Evolutionary conservation across 2,113 vertebrate species (phyloP), one percentile per base, ranked within the genome.

Genomic region (Baryphthengus martii): DNA sequence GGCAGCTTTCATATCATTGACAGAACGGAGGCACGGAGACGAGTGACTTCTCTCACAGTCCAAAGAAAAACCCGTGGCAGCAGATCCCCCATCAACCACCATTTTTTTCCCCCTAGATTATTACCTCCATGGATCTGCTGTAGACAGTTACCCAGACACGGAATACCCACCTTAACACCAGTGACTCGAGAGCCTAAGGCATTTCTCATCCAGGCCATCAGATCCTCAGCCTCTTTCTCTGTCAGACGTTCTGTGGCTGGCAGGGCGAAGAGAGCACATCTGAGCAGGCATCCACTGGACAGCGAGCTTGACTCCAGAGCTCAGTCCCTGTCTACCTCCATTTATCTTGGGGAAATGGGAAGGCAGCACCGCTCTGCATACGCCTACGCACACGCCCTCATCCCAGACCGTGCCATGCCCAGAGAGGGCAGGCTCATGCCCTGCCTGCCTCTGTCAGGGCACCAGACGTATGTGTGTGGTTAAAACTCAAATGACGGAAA

Each of bases 201-300:
- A 29, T 99, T 99, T 91, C 98, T 99, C 98, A 99, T 99, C 99
- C 99, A 99, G 61, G 99, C 98, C 94, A 99, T 98, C 58, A 99
- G 98, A 89, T 99, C 98, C 33, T 99, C 99, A 1, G 98, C 95
- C 53, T 99, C 98, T 83, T 98, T 97, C 96, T 99, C 98, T 0
- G 98, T 97, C 82, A 99, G 98, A 44, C 98, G 97, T 90, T 99
- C 99, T 4, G 97, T 96, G 40, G 97, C 99, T 99, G 93, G 17
- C 45, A 59, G 56, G 56, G 18, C 52, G 75, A 37, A 95, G 77
- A 89, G 31, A 23, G 21, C 73, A 70, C n/a, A 75, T 16, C 62
- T 79, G 28, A 88, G 35, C 0, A 0, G 26, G 39, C 21, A 18
- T 37, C 15, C 58, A 83, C 9, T 3, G 31, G 62, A 13, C 63